phyloP scores from a whole-genome alignment of 2,888 invertebrate species.

The Herminia tarsipennalis region DNA sequence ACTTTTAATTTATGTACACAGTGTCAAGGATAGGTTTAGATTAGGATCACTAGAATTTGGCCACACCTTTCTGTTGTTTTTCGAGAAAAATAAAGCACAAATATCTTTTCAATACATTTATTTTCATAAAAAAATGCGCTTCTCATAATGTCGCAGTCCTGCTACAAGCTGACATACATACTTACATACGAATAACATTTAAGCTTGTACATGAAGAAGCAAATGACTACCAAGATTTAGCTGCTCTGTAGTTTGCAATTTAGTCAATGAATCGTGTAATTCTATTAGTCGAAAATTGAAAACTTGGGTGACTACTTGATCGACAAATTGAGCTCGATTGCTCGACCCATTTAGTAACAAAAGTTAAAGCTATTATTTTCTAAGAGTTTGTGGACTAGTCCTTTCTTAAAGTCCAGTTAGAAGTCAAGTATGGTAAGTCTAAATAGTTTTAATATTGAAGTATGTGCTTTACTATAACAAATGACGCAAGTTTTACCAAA shows the following conservation, averaged over 20 bases:
- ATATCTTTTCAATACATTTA: conserved; percentile 71
- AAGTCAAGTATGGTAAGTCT: not conserved
- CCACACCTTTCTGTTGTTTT: too few relatives aligned
- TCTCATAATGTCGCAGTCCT: conserved; percentile 35
- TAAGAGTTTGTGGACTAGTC: conserved; percentile 12
- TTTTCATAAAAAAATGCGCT: conserved; percentile 77
- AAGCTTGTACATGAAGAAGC: conserved; percentile 43
- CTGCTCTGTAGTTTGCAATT: conserved; percentile 32
- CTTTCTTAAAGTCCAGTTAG: not conserved
- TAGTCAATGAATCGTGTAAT: conserved; percentile 29
- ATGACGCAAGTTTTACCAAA: conserved; percentile 6
- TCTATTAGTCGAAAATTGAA: conserved; percentile 31
- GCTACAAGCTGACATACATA: conserved; percentile 66
- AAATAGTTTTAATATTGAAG: conserved; percentile 7
- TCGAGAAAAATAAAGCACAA: conserved; percentile 20
- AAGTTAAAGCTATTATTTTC: conserved; percentile 15
- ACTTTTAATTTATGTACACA: too few relatives aligned
- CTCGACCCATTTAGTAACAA: conserved; percentile 11
- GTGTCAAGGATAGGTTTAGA: too few relatives aligned
- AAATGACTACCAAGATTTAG: conserved; percentile 20
- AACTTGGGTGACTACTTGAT: conserved; percentile 17
- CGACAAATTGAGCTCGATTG: conserved; percentile 35
- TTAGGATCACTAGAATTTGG: too few relatives aligned
- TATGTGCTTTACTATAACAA: conserved; percentile 17
- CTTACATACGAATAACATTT: conserved; percentile 62